A percentile compares a stretch with the other conserved stretches of the same genome.
phyloP scores from a whole-genome alignment of 1,140 invertebrate genomes.

The Aphelinus atriplicis region DNA sequence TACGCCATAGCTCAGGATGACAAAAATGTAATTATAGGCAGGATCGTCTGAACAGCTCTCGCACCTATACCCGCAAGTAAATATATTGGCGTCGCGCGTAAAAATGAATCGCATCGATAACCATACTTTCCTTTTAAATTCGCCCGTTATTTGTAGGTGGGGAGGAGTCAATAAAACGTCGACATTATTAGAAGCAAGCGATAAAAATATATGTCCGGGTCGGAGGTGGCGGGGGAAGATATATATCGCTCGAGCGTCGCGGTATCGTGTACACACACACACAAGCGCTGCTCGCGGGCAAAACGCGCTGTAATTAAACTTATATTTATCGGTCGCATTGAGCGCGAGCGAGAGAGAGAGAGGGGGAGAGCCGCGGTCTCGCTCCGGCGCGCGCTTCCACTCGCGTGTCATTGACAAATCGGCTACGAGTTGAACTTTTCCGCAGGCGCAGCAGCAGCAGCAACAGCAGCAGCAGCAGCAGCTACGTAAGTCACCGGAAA shows the following conservation, averaged over 20 bases:
- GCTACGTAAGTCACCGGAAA: constrained; percentile 14
- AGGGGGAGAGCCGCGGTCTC: too few relatives aligned
- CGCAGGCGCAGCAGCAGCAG: neutral
- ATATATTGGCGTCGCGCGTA: too few relatives aligned
- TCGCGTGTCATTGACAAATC: constrained; percentile 15
- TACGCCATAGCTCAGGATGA: too few relatives aligned
- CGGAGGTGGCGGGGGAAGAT: neutral
- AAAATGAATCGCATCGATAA: too few relatives aligned
- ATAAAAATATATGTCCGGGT: constrained; percentile 6
- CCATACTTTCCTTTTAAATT: too few relatives aligned
- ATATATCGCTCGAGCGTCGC: neutral
- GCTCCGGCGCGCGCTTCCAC: too few relatives aligned
- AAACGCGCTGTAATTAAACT: constrained; percentile 23
- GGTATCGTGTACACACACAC: neutral
- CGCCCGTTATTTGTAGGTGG: too few relatives aligned
- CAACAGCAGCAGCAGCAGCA: neutral
- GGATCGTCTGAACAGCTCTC: too few relatives aligned
- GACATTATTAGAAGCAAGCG: constrained; percentile 18
- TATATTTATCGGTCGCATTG: constrained; percentile 24
- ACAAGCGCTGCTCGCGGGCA: neutral
- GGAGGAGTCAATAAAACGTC: too few relatives aligned
- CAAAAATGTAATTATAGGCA: too few relatives aligned
- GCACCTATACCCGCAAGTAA: too few relatives aligned
- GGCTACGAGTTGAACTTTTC: constrained; percentile 16
- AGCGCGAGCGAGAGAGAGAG: neutral